Conservation (phyloP, 2,113 vertebrate genomes). For the Eurypyga helias region DNA sequence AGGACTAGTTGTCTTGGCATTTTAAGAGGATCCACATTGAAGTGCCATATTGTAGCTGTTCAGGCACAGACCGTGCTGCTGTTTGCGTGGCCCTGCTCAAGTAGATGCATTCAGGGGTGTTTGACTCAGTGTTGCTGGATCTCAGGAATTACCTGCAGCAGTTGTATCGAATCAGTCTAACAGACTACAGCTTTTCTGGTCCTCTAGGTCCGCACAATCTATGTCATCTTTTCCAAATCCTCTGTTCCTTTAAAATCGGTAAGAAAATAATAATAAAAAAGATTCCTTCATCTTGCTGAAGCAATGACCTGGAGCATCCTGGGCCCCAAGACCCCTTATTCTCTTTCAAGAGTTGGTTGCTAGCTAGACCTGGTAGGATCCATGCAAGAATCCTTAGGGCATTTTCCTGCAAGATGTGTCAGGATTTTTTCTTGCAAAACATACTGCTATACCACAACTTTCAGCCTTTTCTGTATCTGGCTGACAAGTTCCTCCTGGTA, state of each 20-base stretch:
- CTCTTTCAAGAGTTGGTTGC: neutral
- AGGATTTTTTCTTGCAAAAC: neutral
- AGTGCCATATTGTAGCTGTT: neutral
- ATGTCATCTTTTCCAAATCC: neutral
- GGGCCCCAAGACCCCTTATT: neutral
- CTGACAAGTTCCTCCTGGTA: neutral
- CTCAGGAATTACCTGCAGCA: neutral
- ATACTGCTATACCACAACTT: neutral
- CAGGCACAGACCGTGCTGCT: neutral
- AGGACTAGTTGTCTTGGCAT: neutral
- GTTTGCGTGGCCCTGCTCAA: neutral
- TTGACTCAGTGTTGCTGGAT: neutral
- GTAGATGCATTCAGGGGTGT: rapidly evolving
- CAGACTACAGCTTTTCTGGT: neutral
- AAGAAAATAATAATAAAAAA: neutral
- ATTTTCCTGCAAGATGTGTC: neutral
- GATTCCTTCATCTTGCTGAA: neutral
- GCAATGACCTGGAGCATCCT: neutral
- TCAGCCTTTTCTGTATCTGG: neutral
- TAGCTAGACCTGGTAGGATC: neutral
- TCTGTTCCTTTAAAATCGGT: neutral
- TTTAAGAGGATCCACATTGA: neutral
- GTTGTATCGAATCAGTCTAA: neutral
- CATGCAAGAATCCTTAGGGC: neutral
- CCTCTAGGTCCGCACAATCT: neutral